A percentile compares a stretch with the other conserved stretches of the same genome.
phyloP scores from a whole-genome alignment of 2,113 vertebrate species.

The Cyanoliseus patagonus region DNA sequence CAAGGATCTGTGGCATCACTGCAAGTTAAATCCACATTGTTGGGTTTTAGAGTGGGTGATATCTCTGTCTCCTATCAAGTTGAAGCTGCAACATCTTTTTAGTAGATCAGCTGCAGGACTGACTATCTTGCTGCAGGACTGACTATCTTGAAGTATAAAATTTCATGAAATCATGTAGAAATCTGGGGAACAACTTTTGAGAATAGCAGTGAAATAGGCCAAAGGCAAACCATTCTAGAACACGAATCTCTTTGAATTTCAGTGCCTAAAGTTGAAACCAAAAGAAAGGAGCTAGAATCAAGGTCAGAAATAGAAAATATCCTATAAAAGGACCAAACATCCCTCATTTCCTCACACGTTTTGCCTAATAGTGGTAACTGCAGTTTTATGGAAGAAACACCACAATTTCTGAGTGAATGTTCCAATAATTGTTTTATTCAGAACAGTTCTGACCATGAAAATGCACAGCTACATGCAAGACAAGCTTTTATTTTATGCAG shows the following conservation, averaged over 20 bases:
- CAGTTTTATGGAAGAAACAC: neutral
- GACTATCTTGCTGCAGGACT: neutral
- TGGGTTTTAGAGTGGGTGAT: neutral
- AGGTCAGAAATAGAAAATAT: fast-evolving
- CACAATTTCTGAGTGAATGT: neutral
- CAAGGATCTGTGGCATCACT: neutral
- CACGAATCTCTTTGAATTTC: neutral
- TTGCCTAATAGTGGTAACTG: neutral
- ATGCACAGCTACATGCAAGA: neutral
- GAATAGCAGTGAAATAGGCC: neutral
- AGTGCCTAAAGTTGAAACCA: neutral
- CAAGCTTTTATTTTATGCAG: neutral
- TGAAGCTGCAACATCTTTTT: neutral
- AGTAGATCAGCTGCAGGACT: neutral
- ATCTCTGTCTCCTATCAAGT: neutral
- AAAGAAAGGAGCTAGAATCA: neutral
- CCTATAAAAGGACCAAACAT: neutral
- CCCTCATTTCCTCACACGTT: neutral
- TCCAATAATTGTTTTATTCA: neutral
- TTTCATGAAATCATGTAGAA: neutral
- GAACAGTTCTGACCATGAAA: neutral
- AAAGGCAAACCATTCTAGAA: neutral
- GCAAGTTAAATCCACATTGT: neutral
- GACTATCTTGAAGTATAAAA: neutral
- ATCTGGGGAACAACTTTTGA: neutral